Evolutionary conservation across 2,888 invertebrate genomes (phyloP).

Genomic region (Glaucopsyche alexis): DNA sequence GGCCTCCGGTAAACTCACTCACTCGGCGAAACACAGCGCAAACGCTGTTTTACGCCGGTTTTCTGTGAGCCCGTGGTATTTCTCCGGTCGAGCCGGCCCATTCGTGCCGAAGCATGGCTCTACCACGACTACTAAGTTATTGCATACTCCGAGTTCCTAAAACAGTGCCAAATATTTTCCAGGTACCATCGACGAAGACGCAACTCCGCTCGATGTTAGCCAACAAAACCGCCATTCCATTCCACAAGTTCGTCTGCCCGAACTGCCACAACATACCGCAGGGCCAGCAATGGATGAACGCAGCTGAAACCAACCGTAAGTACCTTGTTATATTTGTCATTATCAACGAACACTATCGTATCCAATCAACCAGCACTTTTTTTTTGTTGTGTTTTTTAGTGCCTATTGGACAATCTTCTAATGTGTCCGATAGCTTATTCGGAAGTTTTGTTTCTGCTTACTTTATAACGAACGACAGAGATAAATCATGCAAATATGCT

Average conservation of each 20-base stretch:
- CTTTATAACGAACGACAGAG: too few relatives aligned
- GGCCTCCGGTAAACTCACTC: too few relatives aligned
- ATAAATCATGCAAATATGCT: too few relatives aligned
- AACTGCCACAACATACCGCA: constrained; percentile 94
- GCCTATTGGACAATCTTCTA: too few relatives aligned
- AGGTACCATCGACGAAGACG: constrained; percentile 87
- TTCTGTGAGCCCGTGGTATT: too few relatives aligned
- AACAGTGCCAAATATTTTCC: constrained; percentile 44
- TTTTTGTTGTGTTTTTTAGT: too few relatives aligned
- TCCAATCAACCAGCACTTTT: neutral
- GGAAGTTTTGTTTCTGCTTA: too few relatives aligned
- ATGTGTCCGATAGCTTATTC: too few relatives aligned
- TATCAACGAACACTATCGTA: neutral
- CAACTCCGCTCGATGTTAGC: constrained; percentile 86
- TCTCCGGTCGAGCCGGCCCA: too few relatives aligned
- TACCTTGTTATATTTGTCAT: constrained; percentile 32
- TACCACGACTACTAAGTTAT: neutral
- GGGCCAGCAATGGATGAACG: constrained; percentile 90
- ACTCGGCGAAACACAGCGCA: too few relatives aligned
- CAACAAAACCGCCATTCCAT: constrained; percentile 90
- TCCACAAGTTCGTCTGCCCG: constrained; percentile 94
- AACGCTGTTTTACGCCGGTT: too few relatives aligned
- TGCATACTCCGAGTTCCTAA: constrained; percentile 9
- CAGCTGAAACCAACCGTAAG: constrained; percentile 83
- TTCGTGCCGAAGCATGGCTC: too few relatives aligned